A percentile compares a stretch with the other conserved stretches of the same genome.
Conservation (phyloP, 2,113 vertebrate species). For the Alligator sinensis region DNA sequence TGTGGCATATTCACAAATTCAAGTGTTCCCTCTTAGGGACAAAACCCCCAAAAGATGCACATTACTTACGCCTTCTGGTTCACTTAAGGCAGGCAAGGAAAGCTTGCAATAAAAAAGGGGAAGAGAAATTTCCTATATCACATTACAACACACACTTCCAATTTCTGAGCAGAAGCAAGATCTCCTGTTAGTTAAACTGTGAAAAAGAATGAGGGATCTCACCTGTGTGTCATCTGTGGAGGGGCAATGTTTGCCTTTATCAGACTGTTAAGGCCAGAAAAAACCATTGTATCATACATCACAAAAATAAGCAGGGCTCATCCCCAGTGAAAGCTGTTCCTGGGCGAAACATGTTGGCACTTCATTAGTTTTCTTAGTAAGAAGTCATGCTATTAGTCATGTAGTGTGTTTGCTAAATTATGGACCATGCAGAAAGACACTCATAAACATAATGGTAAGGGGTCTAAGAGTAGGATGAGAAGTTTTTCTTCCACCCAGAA, state of each 20-base stretch:
- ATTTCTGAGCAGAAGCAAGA: too few species aligned
- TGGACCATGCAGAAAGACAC: background rate
- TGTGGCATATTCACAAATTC: background rate
- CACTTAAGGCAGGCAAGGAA: background rate
- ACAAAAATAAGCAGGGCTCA: too few species aligned
- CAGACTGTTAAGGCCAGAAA: background rate
- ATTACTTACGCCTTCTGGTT: background rate
- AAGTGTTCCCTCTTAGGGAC: background rate
- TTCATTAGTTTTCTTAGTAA: background rate
- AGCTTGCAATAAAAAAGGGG: slow-evolving; percentile 20
- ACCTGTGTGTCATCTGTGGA: background rate
- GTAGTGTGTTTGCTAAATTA: too few species aligned
- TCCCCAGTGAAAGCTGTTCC: background rate
- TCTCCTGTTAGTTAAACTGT: background rate
- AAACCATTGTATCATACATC: background rate
- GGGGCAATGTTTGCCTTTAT: background rate
- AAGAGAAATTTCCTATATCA: background rate
- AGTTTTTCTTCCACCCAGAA: background rate
- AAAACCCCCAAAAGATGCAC: background rate
- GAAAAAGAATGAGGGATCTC: background rate
- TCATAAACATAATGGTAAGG: background rate
- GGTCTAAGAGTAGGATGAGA: background rate
- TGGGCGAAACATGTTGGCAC: background rate
- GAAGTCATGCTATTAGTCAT: background rate
- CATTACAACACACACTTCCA: background rate